Evolutionary conservation across 1,140 invertebrate genomes (phyloP).

Genomic region (Andrena cerasifolii): DNA sequence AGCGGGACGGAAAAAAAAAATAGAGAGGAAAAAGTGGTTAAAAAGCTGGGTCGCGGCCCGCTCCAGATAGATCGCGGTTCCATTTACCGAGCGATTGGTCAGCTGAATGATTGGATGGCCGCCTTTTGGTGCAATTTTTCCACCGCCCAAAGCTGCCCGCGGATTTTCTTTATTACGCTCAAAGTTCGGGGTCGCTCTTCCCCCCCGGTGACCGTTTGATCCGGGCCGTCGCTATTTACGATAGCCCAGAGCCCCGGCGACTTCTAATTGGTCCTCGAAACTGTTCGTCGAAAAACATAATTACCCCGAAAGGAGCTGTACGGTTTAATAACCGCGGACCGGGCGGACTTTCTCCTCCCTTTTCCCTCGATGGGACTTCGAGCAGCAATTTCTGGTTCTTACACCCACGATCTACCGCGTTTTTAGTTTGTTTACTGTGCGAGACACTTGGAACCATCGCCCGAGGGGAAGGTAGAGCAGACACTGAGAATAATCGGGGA

Average conservation of each 20-base stretch:
- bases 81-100: slow-evolving; percentile 44
- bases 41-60: background rate
- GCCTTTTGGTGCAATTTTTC: slow-evolving; percentile 30
- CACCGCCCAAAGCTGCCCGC: slow-evolving; percentile 1
- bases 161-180: slow-evolving; percentile 18
- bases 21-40: background rate
- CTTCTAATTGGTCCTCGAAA: slow-evolving; percentile 25
- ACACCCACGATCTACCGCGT: background rate
- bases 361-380: background rate
- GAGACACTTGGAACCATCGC: too few species aligned
- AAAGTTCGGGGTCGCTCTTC: background rate
- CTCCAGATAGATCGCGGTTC: slow-evolving; percentile 5
- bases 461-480: too few species aligned
- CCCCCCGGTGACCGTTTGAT: background rate
- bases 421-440: too few species aligned
- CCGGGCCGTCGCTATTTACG: background rate
- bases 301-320: background rate
- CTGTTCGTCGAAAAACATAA: background rate
- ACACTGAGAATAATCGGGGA: too few species aligned
- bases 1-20: background rate
- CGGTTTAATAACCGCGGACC: background rate
- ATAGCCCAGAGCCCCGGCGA: background rate
- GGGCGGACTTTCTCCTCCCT: background rate
- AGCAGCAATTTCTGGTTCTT: background rate
- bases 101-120: slow-evolving; percentile 36